Base-by-base conservation (phyloP, 1,140 invertebrate species). In the Caenorhabditis latens region DNA sequence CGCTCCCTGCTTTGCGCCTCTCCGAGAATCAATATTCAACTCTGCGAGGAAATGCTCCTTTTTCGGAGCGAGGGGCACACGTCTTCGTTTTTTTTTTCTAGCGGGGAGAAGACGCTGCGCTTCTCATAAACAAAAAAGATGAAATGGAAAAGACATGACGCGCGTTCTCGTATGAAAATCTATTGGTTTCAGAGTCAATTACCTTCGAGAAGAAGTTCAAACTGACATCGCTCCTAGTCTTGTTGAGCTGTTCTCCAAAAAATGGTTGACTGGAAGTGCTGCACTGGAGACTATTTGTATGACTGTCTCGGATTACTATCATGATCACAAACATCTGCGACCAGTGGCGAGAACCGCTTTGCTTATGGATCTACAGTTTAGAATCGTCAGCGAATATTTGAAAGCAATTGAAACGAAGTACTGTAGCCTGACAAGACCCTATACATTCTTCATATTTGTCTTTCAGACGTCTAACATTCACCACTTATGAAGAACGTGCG, bases 321-420 rank as follows among this genome's bases (percentile, higher is more conserved):
- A 84, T 21, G 88, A 89, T 84, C 83, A 89, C 40, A 58, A 85
- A 16, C 85, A 89, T 32, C 24, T 89, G 71, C 21, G 65, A n/a
- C 88, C 88, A n/a, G 46, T 32, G 7, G 61, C 87, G 16, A 42
- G 84, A 42, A 50, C 55, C 16, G n/a, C 57, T 1, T 63, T 89
- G n/a, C 82, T 89, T 7, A 86, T 75, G 61, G 88, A 89, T 71
- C 63, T 89, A 11, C 88, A 89, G n/a, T 86, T 58, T 40, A 79
- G 83, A 42, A 87, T 89, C 42, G 87, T 89, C 32, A 57, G 88
- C n/a, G 88, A 89, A 82, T 89, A 89, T 83, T 24, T 89, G 13
- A 89, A 89, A n/a, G 88, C 88, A 40, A 89, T 89, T 46, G 88
- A 89, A 48, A 86, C 50, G 9, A 83, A 67, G 84, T 85, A 40